Evolutionary conservation across 1,140 invertebrate species (phyloP).

Genomic region (Phortica variegata): DNA sequence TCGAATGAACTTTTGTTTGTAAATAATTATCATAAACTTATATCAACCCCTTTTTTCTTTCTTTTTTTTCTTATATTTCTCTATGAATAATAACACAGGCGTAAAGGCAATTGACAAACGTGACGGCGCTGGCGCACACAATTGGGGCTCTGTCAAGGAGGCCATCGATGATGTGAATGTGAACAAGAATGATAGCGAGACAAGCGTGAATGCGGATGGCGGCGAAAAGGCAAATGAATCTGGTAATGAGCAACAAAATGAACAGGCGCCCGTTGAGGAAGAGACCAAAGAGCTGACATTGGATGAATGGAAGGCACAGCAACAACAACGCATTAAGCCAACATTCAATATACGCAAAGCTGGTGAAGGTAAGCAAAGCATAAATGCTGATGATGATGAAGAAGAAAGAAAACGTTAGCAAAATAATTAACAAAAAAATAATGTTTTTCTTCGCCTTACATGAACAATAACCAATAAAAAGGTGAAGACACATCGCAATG

Average conservation of each 20-base stretch:
- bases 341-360: constrained; percentile 88
- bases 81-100: too few species aligned
- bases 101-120: constrained; percentile 92
- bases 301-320: constrained; percentile 86
- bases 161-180: constrained; percentile 75
- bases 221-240: constrained; percentile 47
- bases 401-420: background rate
- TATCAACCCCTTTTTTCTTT: too few species aligned
- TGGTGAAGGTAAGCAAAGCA: constrained; percentile 67
- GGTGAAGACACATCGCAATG: constrained; percentile 84
- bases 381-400: background rate
- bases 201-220: constrained; percentile 56
- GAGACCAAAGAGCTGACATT: constrained; percentile 80
- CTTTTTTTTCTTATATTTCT: too few species aligned
- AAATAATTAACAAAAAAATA: background rate
- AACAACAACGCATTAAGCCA: constrained; percentile 72
- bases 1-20: too few species aligned
- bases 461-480: too few species aligned
- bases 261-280: constrained; percentile 64
- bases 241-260: constrained; percentile 59
- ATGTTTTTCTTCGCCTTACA: background rate
- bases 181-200: constrained; percentile 59
- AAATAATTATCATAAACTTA: too few species aligned
- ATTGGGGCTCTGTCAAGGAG: constrained; percentile 93
- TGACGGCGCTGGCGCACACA: constrained; percentile 90